These are phyloP conservation scores for Melipona beecheii DNA, from an alignment of 2,888 invertebrate genomes.

Conservation along the genomic window DNA sequence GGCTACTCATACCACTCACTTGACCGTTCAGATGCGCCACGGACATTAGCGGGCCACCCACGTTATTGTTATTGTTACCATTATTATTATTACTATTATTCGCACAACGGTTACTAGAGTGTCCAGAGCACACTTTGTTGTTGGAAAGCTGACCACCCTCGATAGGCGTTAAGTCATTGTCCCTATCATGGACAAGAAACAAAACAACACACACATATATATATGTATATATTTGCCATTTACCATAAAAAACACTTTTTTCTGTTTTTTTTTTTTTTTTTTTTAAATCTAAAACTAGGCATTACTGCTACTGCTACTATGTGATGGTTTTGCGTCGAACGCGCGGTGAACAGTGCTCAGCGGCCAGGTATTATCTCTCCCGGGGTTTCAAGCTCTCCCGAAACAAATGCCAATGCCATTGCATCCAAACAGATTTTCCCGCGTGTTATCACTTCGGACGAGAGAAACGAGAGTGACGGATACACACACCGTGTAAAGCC, in stretches of 20 bases:
- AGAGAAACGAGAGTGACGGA: neutral
- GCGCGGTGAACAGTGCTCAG: conserved; percentile 41
- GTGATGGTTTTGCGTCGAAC: neutral
- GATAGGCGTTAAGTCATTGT: conserved; percentile 82
- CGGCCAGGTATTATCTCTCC: neutral
- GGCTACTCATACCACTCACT: conserved; percentile 79
- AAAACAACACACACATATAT: conserved; percentile 65
- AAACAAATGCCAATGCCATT: neutral
- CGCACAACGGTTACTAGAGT: conserved; percentile 81
- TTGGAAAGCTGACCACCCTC: conserved; percentile 84
- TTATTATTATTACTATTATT: conserved; percentile 81
- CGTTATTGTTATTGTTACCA: conserved; percentile 84
- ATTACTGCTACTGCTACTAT: conserved; percentile 2
- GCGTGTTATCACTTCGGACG: neutral
- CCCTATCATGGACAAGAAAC: conserved; percentile 81
- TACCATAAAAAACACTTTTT: conserved; percentile 50
- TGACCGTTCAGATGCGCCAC: conserved; percentile 89
- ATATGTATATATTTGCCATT: conserved; percentile 38
- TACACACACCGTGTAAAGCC: no score
- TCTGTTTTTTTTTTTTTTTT: conserved; percentile 31
- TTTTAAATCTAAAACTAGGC: conserved; percentile 52
- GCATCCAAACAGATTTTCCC: neutral
- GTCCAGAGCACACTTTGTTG: conserved; percentile 83
- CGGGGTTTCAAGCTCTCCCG: neutral
- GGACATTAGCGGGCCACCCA: conserved; percentile 91